Percentiles rank a stretch among this genome's conserved stretches.
These are phyloP conservation scores for Tipula lateralis DNA, from an alignment of 2,888 invertebrate genomes.

Conservation along the genomic window DNA sequence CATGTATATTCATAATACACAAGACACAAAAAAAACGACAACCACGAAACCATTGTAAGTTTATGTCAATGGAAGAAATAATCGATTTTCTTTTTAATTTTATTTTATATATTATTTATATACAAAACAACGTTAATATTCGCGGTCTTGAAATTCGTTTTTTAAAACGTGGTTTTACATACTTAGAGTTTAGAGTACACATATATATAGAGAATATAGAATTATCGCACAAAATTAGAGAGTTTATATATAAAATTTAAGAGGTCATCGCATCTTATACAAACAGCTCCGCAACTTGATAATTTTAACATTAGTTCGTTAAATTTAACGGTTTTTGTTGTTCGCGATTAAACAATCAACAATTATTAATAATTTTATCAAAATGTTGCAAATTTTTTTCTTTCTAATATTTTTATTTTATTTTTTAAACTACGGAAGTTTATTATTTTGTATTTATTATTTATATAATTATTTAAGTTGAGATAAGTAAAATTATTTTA, in stretches of 20 bases:
- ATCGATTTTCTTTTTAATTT: background rate
- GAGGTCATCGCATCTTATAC: background rate
- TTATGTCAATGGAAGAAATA: conserved; percentile 19
- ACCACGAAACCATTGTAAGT: conserved; percentile 19
- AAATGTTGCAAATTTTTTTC: background rate
- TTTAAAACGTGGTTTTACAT: background rate
- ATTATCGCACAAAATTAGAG: background rate
- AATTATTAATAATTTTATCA: background rate
- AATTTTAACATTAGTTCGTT: background rate
- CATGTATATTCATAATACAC: background rate
- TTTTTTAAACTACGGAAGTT: background rate
- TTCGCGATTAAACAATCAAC: background rate
- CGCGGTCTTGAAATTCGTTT: background rate
- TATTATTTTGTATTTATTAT: background rate
- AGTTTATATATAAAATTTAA: background rate
- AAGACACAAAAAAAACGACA: background rate
- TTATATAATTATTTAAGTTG: background rate
- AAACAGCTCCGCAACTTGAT: background rate
- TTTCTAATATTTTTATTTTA: background rate
- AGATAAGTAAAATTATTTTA: background rate
- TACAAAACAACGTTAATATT: conserved; percentile 2
- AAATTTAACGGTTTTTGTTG: conserved; percentile 4
- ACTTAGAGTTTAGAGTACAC: background rate
- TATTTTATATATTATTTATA: background rate
- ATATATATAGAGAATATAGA: background rate